These are phyloP conservation scores for Fragum fragum DNA, from an alignment of 2,888 invertebrate genomes.

Conservation along the genomic window DNA sequence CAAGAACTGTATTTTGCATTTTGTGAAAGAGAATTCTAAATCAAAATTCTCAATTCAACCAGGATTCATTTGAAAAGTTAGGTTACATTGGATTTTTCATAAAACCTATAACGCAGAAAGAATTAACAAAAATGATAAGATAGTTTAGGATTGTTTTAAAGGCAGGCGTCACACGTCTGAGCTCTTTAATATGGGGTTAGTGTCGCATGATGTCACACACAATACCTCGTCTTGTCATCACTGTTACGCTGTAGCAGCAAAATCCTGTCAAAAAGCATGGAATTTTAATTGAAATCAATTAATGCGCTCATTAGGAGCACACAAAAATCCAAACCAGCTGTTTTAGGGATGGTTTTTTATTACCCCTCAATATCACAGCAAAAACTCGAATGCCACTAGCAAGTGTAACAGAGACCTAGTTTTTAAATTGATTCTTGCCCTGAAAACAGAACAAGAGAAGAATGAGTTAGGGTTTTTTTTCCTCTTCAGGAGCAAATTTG, in stretches of 20 bases:
- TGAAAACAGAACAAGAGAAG: slow-evolving; percentile 1
- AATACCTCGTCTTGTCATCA: slow-evolving; percentile 5
- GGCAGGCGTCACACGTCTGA: background rate
- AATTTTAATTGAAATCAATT: slow-evolving; percentile 17
- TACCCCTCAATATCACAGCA: background rate
- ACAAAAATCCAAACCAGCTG: background rate
- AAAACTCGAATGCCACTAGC: background rate
- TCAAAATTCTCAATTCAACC: too few relatives aligned
- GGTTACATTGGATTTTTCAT: too few relatives aligned
- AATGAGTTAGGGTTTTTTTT: background rate
- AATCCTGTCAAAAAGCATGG: background rate
- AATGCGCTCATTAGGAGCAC: slow-evolving; percentile 10
- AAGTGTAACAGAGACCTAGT: slow-evolving; percentile 8
- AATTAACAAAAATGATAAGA: too few relatives aligned
- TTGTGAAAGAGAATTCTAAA: too few relatives aligned
- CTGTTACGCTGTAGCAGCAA: background rate
- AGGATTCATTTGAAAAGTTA: too few relatives aligned
- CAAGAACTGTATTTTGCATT: too few relatives aligned
- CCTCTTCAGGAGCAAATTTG: slow-evolving; percentile 1
- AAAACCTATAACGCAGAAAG: too few relatives aligned
- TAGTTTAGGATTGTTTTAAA: too few relatives aligned
- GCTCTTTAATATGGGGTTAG: background rate
- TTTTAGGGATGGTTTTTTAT: background rate
- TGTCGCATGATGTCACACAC: slow-evolving; percentile 2
- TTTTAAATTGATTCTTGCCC: slow-evolving; percentile 17